Evolutionary conservation across 2,888 invertebrate species (phyloP).

Genomic region (Galeruca laticollis): DNA sequence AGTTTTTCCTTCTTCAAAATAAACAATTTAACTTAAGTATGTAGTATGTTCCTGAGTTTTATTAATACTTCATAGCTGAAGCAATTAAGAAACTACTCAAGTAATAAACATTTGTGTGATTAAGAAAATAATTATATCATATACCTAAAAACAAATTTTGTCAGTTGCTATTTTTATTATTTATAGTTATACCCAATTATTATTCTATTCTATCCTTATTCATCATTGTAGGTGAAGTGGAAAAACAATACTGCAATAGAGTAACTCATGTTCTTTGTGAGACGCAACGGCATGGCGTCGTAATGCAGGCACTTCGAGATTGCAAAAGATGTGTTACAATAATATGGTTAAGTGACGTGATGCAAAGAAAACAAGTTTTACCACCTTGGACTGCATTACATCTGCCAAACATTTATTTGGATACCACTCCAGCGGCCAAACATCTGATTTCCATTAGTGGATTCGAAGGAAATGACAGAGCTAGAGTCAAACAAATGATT

Average conservation of each 20-base stretch:
- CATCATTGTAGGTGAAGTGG: conserved; percentile 79
- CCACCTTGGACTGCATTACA: conserved; percentile 96
- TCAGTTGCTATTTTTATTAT: too few relatives aligned
- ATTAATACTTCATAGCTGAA: too few relatives aligned
- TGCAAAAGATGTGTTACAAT: conserved; percentile 83
- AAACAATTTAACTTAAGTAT: too few relatives aligned
- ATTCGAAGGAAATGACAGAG: conserved; percentile 89
- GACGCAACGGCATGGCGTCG: conserved; percentile 90
- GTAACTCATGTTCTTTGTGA: conserved; percentile 94
- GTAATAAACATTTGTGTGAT: too few relatives aligned
- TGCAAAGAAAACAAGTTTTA: conserved; percentile 84
- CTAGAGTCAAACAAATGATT: conserved; percentile 85
- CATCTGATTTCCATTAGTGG: conserved; percentile 89
- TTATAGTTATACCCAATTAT: too few relatives aligned
- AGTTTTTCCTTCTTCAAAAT: too few relatives aligned
- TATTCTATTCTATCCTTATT: background rate
- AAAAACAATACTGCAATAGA: conserved; percentile 83
- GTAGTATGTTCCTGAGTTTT: too few relatives aligned
- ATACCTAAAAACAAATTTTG: too few relatives aligned
- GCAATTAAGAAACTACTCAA: too few relatives aligned
- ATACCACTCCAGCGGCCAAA: conserved; percentile 80
- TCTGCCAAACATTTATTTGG: conserved; percentile 76
- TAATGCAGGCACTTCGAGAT: conserved; percentile 83
- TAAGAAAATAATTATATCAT: too few relatives aligned
- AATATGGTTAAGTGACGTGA: conserved; percentile 92